phyloP scores from a whole-genome alignment of 2,113 vertebrate species.

The Triplophysa dalaica region DNA sequence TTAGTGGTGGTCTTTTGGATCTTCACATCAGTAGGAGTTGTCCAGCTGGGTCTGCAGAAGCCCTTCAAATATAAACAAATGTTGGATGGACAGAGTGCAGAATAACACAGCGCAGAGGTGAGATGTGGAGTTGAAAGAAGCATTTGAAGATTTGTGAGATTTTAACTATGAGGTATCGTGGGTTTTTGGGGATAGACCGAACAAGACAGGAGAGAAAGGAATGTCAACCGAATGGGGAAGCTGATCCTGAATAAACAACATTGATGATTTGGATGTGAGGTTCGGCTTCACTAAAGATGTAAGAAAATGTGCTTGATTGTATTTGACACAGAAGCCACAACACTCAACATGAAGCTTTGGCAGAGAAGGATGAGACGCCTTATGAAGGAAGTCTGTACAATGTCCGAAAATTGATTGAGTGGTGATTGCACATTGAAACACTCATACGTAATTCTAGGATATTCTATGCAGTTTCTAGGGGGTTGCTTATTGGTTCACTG shows the following conservation, averaged over 20 bases:
- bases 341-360: background rate
- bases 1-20: conserved; percentile 25
- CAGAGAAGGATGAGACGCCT: background rate
- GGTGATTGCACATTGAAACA: no score
- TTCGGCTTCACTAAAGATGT: conserved; percentile 14
- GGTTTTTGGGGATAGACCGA: conserved; percentile 21
- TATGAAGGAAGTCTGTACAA: conserved; percentile 20
- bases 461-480: no score
- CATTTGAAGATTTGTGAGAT: conserved; percentile 23
- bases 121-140: conserved; percentile 11
- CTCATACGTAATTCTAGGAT: no score
- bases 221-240: background rate
- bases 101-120: conserved; percentile 15
- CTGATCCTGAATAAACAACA: conserved; percentile 32
- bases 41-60: conserved; percentile 37
- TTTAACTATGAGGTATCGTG: conserved; percentile 21
- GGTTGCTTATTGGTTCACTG: no score
- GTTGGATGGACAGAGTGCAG: conserved; percentile 15
- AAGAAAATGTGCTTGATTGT: conserved; percentile 21
- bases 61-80: conserved; percentile 37
- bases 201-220: conserved; percentile 20
- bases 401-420: background rate
- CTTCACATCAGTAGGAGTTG: conserved; percentile 4
- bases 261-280: conserved; percentile 33
- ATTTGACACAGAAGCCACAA: conserved; percentile 20